Evolutionary conservation across 2,113 vertebrate species (phyloP).

Genomic region (Diadophis punctatus): DNA sequence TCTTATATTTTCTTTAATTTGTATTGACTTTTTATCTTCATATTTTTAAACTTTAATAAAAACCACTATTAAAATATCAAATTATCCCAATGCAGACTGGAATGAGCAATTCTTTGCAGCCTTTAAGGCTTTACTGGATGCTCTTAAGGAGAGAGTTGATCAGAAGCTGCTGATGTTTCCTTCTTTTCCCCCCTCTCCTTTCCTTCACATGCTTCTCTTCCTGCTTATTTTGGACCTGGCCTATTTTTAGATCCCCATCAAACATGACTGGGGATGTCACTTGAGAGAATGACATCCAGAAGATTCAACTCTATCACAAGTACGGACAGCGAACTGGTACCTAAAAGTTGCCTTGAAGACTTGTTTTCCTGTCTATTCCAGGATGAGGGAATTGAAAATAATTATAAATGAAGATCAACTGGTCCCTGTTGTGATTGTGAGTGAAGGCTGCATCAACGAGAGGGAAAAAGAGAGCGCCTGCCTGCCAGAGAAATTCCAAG

Average conservation of each 20-base stretch:
- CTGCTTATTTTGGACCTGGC: constrained; percentile 57
- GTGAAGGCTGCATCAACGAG: constrained; percentile 40
- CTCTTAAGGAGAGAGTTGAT: not conserved
- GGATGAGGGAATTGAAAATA: constrained; percentile 62
- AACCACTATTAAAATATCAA: not conserved
- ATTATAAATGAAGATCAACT: constrained; percentile 69
- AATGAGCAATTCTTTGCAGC: not conserved
- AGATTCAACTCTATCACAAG: constrained; percentile 65
- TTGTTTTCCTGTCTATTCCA: constrained; percentile 68
- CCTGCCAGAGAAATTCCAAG: not conserved
- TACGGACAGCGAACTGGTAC: constrained; percentile 64
- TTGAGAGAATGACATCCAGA: constrained; percentile 68
- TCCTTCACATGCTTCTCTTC: constrained; percentile 39
- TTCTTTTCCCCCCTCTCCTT: not conserved
- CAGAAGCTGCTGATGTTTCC: not conserved
- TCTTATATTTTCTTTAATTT: not conserved
- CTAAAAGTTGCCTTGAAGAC: constrained; percentile 68
- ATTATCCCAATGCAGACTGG: not conserved
- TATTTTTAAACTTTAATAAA: not conserved
- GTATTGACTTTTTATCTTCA: not conserved
- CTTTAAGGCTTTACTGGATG: not conserved
- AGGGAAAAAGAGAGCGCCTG: constrained; percentile 21
- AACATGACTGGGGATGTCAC: constrained; percentile 60
- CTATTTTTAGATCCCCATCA: constrained; percentile 63
- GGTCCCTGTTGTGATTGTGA: constrained; percentile 57